A percentile compares a stretch with the other conserved stretches of the same genome.
These are phyloP conservation scores for Champsocephalus gunnari DNA, from an alignment of 2,797 vertebrate species.

Conservation along the genomic window DNA sequence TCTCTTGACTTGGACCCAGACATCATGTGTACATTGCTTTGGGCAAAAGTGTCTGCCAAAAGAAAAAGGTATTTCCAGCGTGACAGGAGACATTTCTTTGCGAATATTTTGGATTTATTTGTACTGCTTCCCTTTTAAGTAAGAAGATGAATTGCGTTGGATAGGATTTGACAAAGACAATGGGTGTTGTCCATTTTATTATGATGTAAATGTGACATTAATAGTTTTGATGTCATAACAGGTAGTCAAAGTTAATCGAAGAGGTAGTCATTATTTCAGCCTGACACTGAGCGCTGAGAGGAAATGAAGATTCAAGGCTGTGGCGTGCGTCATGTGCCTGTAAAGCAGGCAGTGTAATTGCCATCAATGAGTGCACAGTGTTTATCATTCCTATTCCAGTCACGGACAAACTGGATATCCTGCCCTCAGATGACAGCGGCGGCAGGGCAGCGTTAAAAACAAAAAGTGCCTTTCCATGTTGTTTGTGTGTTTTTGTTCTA, in stretches of 20 bases:
- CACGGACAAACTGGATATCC: slow-evolving; percentile 75
- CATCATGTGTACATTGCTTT: not conserved
- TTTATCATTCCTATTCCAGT: slow-evolving; percentile 78
- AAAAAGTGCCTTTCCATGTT: slow-evolving; percentile 77
- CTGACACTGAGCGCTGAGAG: slow-evolving; percentile 42
- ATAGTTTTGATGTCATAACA: slow-evolving; percentile 33
- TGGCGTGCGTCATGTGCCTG: slow-evolving; percentile 73
- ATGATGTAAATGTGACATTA: slow-evolving; percentile 14
- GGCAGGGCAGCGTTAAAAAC: slow-evolving; percentile 56
- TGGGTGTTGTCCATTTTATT: not conserved
- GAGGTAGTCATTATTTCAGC: slow-evolving; percentile 49
- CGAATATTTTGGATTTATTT: slow-evolving; percentile 8
- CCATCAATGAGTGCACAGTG: slow-evolving; percentile 49
- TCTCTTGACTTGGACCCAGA: not conserved
- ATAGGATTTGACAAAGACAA: not conserved
- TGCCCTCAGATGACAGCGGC: slow-evolving; percentile 51
- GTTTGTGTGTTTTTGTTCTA: slow-evolving; percentile 82
- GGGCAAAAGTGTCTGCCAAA: not conserved
- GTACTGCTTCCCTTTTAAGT: not conserved
- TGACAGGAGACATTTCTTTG: not conserved
- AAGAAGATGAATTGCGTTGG: not conserved
- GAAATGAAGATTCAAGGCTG: slow-evolving; percentile 69
- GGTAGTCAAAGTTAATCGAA: slow-evolving; percentile 12
- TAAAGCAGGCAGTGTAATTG: slow-evolving; percentile 61
- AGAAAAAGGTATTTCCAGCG: not conserved